Conservation (phyloP, 2,113 vertebrate genomes). For the Nannospalax galili region DNA sequence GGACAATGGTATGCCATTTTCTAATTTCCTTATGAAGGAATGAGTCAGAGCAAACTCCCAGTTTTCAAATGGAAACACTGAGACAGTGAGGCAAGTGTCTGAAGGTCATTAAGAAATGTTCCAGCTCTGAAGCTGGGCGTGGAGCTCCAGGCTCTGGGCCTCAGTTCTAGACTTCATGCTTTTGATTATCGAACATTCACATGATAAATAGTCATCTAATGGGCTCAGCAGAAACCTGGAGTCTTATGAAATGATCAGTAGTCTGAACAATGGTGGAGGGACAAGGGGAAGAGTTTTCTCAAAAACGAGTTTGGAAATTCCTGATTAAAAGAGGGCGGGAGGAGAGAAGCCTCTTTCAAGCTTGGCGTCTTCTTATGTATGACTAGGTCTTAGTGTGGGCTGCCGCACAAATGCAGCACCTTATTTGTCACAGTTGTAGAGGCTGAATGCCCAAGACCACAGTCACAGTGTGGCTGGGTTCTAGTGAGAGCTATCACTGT, state of each 20-base stretch:
- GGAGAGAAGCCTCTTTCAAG: background rate
- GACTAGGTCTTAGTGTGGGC: background rate
- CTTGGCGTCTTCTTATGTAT: background rate
- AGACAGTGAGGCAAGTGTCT: background rate
- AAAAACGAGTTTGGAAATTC: background rate
- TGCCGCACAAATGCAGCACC: background rate
- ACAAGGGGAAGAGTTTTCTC: background rate
- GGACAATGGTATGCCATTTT: background rate
- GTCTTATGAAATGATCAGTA: background rate
- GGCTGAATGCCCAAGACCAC: background rate
- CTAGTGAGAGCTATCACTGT: background rate
- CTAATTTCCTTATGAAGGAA: background rate
- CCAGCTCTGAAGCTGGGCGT: background rate
- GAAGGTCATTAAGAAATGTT: background rate
- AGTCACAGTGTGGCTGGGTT: too few species aligned
- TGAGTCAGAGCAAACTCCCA: background rate
- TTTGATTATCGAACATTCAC: background rate
- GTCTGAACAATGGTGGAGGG: background rate
- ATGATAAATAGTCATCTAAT: background rate
- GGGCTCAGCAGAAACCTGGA: background rate
- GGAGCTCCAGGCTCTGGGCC: background rate
- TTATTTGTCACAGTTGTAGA: background rate
- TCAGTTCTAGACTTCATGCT: background rate
- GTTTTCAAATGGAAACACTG: background rate
- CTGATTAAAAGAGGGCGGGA: background rate